Conservation (phyloP, 2,888 invertebrate genomes). For the Philopedon plagiatum region DNA sequence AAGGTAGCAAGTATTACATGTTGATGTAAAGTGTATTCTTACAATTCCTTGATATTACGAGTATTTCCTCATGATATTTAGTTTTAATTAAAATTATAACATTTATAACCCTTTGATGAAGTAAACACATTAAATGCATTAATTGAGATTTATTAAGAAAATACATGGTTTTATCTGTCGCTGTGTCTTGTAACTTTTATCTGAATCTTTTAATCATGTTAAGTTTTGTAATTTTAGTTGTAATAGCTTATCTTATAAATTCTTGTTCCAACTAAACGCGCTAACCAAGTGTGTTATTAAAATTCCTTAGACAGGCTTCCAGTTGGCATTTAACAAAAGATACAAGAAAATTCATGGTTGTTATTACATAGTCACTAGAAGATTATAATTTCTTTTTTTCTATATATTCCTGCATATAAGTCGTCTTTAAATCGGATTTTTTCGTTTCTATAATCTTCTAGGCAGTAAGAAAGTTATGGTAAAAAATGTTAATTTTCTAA, state of each 20-base stretch:
- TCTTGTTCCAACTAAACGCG: neutral
- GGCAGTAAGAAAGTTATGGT: too few relatives aligned
- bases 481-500: too few relatives aligned
- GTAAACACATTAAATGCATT: too few relatives aligned
- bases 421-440: conserved; percentile 4
- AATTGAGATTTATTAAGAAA: neutral
- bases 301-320: conserved; percentile 20
- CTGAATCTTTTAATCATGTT: neutral
- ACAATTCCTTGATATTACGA: too few relatives aligned
- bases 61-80: too few relatives aligned
- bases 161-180: too few relatives aligned
- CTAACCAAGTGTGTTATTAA: conserved; percentile 25
- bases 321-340: conserved; percentile 10
- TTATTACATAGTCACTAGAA: conserved; percentile 30
- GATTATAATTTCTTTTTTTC: conserved; percentile 17
- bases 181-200: neutral
- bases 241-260: conserved; percentile 14
- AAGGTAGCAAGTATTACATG: too few relatives aligned
- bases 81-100: too few relatives aligned
- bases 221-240: conserved; percentile 15
- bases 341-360: conserved; percentile 12
- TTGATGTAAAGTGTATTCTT: too few relatives aligned
- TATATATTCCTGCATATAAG: neutral
- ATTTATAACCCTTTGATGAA: too few relatives aligned
- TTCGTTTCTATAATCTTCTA: neutral